Evolutionary conservation across 2,797 vertebrate genomes (phyloP).

Genomic region (Lycodopsis pacificus): DNA sequence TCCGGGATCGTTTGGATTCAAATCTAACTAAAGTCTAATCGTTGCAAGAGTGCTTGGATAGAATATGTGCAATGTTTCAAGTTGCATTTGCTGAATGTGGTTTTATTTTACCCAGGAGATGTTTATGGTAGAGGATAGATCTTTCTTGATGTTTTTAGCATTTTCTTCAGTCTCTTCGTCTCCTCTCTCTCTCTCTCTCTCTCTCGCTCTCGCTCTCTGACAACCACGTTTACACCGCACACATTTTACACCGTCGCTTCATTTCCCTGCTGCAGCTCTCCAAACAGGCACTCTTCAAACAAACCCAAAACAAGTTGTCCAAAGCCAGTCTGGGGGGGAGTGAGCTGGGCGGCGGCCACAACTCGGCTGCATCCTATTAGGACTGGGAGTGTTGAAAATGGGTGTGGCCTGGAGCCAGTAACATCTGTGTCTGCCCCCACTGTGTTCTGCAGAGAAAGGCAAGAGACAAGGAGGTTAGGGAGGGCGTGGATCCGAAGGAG

Average conservation of each 20-base stretch:
- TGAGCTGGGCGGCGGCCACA: constrained; percentile 72
- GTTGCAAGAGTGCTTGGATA: neutral
- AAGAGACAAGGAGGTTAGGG: constrained; percentile 62
- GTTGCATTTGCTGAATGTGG: constrained; percentile 2
- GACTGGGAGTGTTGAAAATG: constrained; percentile 81
- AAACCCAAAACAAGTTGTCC: constrained; percentile 69
- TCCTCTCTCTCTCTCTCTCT: too few species aligned
- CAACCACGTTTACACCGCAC: constrained; percentile 21
- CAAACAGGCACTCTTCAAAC: constrained; percentile 73
- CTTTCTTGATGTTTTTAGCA: constrained; percentile 1
- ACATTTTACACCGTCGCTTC: constrained; percentile 53
- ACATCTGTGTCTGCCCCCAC: constrained; percentile 83
- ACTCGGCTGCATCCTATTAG: constrained; percentile 80
- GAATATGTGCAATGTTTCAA: constrained; percentile 13
- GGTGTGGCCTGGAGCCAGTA: constrained; percentile 80
- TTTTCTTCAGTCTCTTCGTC: neutral
- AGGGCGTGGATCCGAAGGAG: constrained; percentile 63
- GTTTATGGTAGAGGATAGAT: neutral
- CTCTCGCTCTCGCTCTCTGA: neutral
- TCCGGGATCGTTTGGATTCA: constrained; percentile 54
- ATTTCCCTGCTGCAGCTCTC: constrained; percentile 62
- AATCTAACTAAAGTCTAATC: constrained; percentile 16
- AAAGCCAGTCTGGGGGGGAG: constrained; percentile 32
- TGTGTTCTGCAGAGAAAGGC: constrained; percentile 74
- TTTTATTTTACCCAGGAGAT: constrained; percentile 20